Evolutionary conservation across 2,888 invertebrate genomes (phyloP).

Genomic region (Coremacera marginata): DNA sequence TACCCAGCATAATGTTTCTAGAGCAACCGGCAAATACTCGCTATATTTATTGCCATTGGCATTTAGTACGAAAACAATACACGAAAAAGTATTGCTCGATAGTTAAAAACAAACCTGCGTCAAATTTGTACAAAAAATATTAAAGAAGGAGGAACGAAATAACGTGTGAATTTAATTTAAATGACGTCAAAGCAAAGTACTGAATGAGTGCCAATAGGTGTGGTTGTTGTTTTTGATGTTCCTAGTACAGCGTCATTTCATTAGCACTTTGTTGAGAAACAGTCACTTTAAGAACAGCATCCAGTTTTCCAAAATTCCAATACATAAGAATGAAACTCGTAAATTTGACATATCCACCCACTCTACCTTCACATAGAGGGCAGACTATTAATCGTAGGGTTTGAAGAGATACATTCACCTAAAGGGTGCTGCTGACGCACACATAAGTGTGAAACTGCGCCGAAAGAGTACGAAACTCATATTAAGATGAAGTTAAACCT

Average conservation of each 20-base stretch:
- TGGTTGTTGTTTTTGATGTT: background rate
- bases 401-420: background rate
- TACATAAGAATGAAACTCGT: background rate
- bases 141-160: background rate
- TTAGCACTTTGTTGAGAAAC: background rate
- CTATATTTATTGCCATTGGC: background rate
- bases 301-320: background rate
- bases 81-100: too few species aligned
- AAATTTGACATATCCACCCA: too few species aligned
- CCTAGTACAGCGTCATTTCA: background rate
- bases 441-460: background rate
- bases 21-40: too few species aligned
- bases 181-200: constrained; percentile 17
- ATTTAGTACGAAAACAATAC: background rate
- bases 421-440: background rate
- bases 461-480: too few species aligned
- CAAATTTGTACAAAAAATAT: too few species aligned
- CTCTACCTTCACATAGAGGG: background rate
- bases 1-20: too few species aligned
- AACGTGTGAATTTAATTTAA: constrained; percentile 7
- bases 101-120: background rate
- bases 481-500: too few species aligned
- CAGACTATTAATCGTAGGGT: too few species aligned
- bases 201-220: constrained; percentile 12
- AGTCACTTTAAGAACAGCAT: background rate